Conservation (phyloP, 92 coral and sea anemone species). For the Palythoa grandiflora region DNA sequence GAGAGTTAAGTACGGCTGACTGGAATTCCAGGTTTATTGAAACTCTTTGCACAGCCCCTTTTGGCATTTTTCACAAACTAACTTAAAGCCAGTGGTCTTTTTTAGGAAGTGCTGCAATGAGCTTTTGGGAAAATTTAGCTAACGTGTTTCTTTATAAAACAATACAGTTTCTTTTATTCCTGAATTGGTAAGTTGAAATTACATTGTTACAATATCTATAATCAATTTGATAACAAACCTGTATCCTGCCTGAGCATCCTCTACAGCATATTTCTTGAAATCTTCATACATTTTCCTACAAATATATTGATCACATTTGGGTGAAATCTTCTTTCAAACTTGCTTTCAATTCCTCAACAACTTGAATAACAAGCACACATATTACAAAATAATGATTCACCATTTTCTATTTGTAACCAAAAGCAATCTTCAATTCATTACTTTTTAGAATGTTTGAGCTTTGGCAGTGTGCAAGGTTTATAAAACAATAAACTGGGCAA, state of each 20-base stretch:
- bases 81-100: neutral
- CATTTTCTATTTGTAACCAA: too few relatives aligned
- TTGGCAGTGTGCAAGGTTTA: too few relatives aligned
- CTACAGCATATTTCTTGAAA: slow-evolving; percentile 85
- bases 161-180: too few relatives aligned
- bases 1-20: neutral
- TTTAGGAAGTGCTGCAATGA: neutral
- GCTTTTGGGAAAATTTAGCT: neutral
- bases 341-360: too few relatives aligned
- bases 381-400: too few relatives aligned
- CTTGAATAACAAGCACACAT: too few relatives aligned
- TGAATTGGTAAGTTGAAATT: too few relatives aligned
- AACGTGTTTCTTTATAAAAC: too few relatives aligned
- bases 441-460: too few relatives aligned
- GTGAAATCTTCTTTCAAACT: too few relatives aligned
- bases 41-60: neutral
- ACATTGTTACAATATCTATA: neutral
- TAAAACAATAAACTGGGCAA: too few relatives aligned
- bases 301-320: neutral
- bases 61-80: neutral
- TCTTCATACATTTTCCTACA: slow-evolving; percentile 93
- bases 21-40: neutral
- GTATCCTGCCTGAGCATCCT: slow-evolving; percentile 95
- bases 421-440: too few relatives aligned
- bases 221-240: slow-evolving; percentile 59